Evolutionary conservation across 2,113 vertebrate species (phyloP).

Genomic region (Perca schrenkii): DNA sequence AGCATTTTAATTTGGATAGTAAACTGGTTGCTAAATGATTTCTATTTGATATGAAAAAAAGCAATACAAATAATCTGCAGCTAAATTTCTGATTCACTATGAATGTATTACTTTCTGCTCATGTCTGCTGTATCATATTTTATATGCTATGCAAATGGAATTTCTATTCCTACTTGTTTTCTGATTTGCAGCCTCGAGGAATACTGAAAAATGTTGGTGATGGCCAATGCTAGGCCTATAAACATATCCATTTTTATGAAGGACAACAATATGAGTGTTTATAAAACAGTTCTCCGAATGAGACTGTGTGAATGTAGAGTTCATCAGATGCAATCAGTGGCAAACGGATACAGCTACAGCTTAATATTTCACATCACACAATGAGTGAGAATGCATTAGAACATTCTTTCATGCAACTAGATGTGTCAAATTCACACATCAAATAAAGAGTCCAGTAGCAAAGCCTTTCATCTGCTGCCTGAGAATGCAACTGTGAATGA

Average conservation of each 20-base stretch:
- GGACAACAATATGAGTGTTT: slow-evolving; percentile 26
- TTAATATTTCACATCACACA: not conserved
- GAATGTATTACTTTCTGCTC: slow-evolving; percentile 16
- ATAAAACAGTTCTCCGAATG: not conserved
- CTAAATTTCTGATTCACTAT: not conserved
- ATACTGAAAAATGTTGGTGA: slow-evolving; percentile 32
- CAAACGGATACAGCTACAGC: not conserved
- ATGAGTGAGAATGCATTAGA: not conserved
- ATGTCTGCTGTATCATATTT: slow-evolving; percentile 26
- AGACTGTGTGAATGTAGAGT: not conserved
- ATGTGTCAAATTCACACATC: slow-evolving; percentile 15
- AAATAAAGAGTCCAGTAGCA: slow-evolving; percentile 6
- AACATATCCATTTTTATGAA: slow-evolving; percentile 21
- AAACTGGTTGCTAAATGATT: slow-evolving; percentile 3
- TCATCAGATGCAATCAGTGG: slow-evolving; percentile 30
- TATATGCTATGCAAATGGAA: slow-evolving; percentile 19
- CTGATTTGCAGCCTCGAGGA: slow-evolving; percentile 26
- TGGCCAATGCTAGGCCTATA: not conserved
- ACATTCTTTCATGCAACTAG: not conserved
- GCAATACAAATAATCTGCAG: slow-evolving; percentile 8
- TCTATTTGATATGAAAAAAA: slow-evolving; percentile 9
- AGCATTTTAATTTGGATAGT: not conserved
- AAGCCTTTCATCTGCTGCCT: slow-evolving; percentile 21
- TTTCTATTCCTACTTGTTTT: slow-evolving; percentile 34
- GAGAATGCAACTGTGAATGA: slow-evolving; percentile 19